phyloP scores from a whole-genome alignment of 2,113 vertebrate genomes.

The Hippocampus abdominalis region DNA sequence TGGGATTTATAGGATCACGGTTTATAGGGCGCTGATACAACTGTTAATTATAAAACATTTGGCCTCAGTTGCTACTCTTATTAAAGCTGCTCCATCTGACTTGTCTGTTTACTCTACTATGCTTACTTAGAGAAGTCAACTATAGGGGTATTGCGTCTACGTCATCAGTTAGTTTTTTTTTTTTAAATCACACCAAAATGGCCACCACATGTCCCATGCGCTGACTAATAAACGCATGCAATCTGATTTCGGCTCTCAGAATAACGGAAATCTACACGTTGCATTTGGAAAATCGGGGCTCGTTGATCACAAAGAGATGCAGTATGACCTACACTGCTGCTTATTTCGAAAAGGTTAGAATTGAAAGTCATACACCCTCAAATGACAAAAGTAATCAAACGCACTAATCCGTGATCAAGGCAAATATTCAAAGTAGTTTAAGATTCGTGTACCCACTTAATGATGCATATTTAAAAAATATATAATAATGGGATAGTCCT shows the following conservation, averaged over 20 bases:
- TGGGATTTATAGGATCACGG: constrained; percentile 90
- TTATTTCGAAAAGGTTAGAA: background rate
- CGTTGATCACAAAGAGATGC: background rate
- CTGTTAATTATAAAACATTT: constrained; percentile 92
- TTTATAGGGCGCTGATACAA: constrained; percentile 89
- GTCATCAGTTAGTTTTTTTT: background rate
- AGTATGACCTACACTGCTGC: background rate
- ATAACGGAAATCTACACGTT: background rate
- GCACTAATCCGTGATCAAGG: no score
- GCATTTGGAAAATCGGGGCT: background rate
- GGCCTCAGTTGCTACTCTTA: constrained; percentile 82
- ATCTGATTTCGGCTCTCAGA: background rate
- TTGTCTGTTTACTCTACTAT: constrained; percentile 72
- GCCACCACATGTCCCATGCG: background rate
- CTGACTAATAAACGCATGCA: background rate
- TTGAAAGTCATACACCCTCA: background rate
- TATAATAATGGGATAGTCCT: background rate
- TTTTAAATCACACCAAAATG: background rate
- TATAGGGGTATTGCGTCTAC: background rate
- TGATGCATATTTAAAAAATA: no score
- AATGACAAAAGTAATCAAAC: background rate
- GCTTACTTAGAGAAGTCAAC: background rate
- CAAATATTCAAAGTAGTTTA: no score
- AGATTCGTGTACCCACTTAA: no score
- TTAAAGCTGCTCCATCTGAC: constrained; percentile 83